phyloP scores from a whole-genome alignment of 2,888 invertebrate species.

The Colostygia pectinataria region DNA sequence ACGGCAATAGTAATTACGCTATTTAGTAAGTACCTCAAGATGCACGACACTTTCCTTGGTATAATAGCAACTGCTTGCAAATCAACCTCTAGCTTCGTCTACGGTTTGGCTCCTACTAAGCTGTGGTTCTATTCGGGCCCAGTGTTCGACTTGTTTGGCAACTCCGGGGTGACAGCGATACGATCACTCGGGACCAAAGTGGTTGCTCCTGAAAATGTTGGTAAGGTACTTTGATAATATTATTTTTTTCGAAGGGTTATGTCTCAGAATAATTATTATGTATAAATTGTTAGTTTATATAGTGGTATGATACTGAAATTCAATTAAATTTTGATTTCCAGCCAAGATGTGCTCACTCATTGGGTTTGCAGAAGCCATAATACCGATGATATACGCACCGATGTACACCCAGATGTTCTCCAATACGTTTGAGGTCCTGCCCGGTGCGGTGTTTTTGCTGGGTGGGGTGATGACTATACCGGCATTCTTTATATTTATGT shows the following conservation, averaged over 20 bases:
- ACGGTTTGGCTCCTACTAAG: constrained; percentile 68
- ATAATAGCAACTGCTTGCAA: constrained; percentile 75
- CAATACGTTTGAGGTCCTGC: constrained; percentile 64
- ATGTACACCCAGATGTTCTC: constrained; percentile 77
- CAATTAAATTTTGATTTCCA: constrained; percentile 44
- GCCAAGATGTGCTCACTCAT: constrained; percentile 83
- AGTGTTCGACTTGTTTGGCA: constrained; percentile 77
- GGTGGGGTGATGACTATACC: constrained; percentile 74
- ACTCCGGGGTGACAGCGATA: constrained; percentile 78
- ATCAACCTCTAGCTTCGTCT: constrained; percentile 55
- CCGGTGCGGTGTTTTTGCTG: constrained; percentile 78
- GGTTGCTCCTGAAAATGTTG: constrained; percentile 70
- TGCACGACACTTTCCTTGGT: constrained; percentile 75
- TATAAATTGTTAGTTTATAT: too few species aligned
- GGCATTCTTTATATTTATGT: constrained; percentile 73
- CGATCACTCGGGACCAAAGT: constrained; percentile 82
- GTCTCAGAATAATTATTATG: too few species aligned
- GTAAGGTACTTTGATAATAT: constrained; percentile 23
- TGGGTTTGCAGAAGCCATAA: constrained; percentile 80
- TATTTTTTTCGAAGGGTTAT: too few species aligned
- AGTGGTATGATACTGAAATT: neutral
- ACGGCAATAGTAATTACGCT: constrained; percentile 70
- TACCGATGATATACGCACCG: constrained; percentile 75
- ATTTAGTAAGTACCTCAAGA: constrained; percentile 68
- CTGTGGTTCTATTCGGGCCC: constrained; percentile 73